Percentiles rank a stretch among this genome's conserved stretches.
Evolutionary conservation across 2,888 invertebrate genomes (phyloP).

Genomic region (Drosophila kokeensis): DNA sequence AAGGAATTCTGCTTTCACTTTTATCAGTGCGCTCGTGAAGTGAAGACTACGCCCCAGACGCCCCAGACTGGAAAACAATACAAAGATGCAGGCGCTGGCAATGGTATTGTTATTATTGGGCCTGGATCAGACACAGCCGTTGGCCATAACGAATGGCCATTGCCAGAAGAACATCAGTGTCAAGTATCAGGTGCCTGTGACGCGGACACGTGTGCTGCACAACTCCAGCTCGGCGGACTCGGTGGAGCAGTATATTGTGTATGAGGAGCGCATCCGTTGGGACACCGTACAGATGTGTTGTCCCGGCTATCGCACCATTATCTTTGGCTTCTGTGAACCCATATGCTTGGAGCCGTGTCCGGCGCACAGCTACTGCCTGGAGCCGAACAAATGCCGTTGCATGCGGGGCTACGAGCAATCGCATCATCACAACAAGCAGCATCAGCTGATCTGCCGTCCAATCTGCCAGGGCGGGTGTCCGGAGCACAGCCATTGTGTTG

Average conservation of each 20-base stretch:
- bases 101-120: slow-evolving; percentile 11
- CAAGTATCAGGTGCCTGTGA: slow-evolving; percentile 80
- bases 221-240: slow-evolving; percentile 19
- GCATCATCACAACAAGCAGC: slow-evolving; percentile 69
- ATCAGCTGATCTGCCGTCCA: slow-evolving; percentile 78
- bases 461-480: slow-evolving; percentile 81
- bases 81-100: slow-evolving; percentile 44
- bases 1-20: slow-evolving; percentile 56
- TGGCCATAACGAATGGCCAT: slow-evolving; percentile 78
- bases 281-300: slow-evolving; percentile 79
- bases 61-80: neutral
- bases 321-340: slow-evolving; percentile 83
- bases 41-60: slow-evolving; percentile 12
- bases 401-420: slow-evolving; percentile 79
- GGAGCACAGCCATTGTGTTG: slow-evolving; percentile 78
- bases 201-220: slow-evolving; percentile 42
- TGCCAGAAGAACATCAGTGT: slow-evolving; percentile 81
- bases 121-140: slow-evolving; percentile 24
- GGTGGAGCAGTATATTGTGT: slow-evolving; percentile 65
- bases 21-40: slow-evolving; percentile 54
- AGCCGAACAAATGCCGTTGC: slow-evolving; percentile 81
- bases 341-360: slow-evolving; percentile 83
- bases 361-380: slow-evolving; percentile 69
- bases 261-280: slow-evolving; percentile 77
- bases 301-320: slow-evolving; percentile 76